A percentile compares a stretch with the other conserved stretches of the same genome.
Evolutionary conservation across 1,140 invertebrate genomes (phyloP).

Genomic region (Pentalonia nigronervosa): DNA sequence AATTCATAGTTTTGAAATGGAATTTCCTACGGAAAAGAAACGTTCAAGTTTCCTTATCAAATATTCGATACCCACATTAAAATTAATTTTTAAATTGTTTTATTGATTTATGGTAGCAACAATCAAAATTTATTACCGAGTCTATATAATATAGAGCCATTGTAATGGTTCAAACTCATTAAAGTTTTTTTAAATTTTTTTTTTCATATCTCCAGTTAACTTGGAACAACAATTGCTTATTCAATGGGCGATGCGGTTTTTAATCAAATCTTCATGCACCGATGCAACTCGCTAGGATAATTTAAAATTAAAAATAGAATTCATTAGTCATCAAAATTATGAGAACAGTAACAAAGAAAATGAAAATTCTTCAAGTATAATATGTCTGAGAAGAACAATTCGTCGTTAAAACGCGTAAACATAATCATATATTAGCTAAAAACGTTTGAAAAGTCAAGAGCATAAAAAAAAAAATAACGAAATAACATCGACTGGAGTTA

Average conservation of each 20-base stretch:
- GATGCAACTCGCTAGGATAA: conserved; percentile 29
- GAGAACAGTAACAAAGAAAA: conserved; percentile 19
- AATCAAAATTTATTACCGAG: not conserved
- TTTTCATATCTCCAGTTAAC: not conserved
- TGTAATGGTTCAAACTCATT: not conserved
- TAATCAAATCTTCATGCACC: conserved; percentile 32
- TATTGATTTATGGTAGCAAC: not conserved
- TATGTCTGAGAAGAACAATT: conserved; percentile 14
- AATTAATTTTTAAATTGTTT: not conserved
- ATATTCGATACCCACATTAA: not conserved
- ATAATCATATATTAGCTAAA: not conserved
- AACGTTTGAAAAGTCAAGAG: conserved; percentile 7
- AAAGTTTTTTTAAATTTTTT: not conserved
- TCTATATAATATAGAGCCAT: not conserved
- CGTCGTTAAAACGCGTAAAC: not conserved
- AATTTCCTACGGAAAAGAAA: not conserved
- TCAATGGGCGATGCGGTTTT: not conserved
- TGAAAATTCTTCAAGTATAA: not conserved
- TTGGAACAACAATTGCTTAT: not conserved
- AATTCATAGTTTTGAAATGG: not conserved
- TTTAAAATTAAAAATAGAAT: conserved; percentile 38
- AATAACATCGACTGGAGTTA: not conserved
- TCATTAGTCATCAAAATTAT: conserved; percentile 25
- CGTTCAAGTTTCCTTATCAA: not conserved
- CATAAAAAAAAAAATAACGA: conserved; percentile 21